A percentile compares a stretch with the other conserved stretches of the same genome.
Evolutionary conservation across 2,113 vertebrate genomes (phyloP).

Genomic region (Tiliqua scincoides): DNA sequence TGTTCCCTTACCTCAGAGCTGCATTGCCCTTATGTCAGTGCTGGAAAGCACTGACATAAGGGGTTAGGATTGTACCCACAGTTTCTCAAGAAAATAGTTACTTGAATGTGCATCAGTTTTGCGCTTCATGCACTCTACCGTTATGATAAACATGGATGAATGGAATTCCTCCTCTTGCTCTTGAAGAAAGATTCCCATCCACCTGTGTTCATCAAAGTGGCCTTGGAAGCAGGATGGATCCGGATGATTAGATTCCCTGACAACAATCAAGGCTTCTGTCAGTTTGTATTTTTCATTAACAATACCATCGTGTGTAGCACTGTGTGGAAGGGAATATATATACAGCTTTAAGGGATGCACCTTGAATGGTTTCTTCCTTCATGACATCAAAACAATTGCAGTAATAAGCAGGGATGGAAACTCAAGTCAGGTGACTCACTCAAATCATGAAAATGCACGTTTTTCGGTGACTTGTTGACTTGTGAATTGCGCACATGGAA

Average conservation of each 20-base stretch:
- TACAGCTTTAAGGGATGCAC: not conserved
- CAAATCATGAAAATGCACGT: too few relatives aligned
- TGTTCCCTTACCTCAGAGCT: too few relatives aligned
- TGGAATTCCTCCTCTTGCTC: conserved; percentile 33
- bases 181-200: conserved; percentile 50
- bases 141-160: conserved; percentile 12
- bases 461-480: too few relatives aligned
- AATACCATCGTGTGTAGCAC: not conserved
- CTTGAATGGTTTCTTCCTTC: not conserved
- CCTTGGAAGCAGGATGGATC: conserved; percentile 58
- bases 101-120: not conserved
- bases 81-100: not conserved
- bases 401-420: not conserved
- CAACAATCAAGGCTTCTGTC: conserved; percentile 54
- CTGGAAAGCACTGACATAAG: too few relatives aligned
- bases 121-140: not conserved
- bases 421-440: too few relatives aligned
- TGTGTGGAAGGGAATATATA: not conserved
- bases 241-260: conserved; percentile 46
- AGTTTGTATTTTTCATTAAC: conserved; percentile 21
- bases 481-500: too few relatives aligned
- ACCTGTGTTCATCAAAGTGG: conserved; percentile 57
- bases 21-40: too few relatives aligned
- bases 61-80: too few relatives aligned
- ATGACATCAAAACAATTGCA: not conserved